Base-by-base conservation (phyloP, 2,113 vertebrate species). In the Erythrolamprus reginae region DNA sequence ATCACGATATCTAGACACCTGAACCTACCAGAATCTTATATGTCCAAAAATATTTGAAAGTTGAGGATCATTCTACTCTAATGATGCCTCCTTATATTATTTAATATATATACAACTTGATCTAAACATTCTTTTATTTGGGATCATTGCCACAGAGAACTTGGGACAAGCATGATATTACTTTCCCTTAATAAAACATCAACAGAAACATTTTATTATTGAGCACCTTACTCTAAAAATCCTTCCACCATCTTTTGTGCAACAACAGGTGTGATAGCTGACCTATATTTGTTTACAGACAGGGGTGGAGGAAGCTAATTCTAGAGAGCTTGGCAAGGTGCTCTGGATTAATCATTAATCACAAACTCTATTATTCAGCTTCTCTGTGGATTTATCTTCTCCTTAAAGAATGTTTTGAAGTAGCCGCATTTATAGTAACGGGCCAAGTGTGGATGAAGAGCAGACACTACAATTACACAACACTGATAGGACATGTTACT, bases 341-440 rank as follows among this genome's bases (percentile, higher is more conserved):
- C 55, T 51, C 1, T 87, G 45, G 90, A 86, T 95, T 94, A 95
- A 94, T 88, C 0, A 8, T 94, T 89, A 88, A 92, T 91, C 86
- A 87, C 88, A 0, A 90, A 89, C 87, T 86, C 70, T 0, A 0
- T 88, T 91, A 51, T 89, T 88, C 3, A 42, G 77, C 91, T 93
- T 92, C 94, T 33, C 86, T 50, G 91, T 91, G 91, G 91, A 89
- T 89, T 90, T 45, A 0, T 84, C 83, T n/a, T 88, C 84, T 77
- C 89, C 50, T 38, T 88, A 89, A 91, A 86, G 3, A 93, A 88
- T 47, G 58, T 90, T 89, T 83, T 4, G 0, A 55, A 89, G 53
- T 90, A 86, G 55, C 24, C 9, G 90, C 83, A 0, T 90, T 92
- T 65, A 1, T 52, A 93, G 45, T 10, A 51, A 86, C 15, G 15